Evolutionary conservation across 2,113 vertebrate species (phyloP).

Genomic region (Arvicanthis niloticus): DNA sequence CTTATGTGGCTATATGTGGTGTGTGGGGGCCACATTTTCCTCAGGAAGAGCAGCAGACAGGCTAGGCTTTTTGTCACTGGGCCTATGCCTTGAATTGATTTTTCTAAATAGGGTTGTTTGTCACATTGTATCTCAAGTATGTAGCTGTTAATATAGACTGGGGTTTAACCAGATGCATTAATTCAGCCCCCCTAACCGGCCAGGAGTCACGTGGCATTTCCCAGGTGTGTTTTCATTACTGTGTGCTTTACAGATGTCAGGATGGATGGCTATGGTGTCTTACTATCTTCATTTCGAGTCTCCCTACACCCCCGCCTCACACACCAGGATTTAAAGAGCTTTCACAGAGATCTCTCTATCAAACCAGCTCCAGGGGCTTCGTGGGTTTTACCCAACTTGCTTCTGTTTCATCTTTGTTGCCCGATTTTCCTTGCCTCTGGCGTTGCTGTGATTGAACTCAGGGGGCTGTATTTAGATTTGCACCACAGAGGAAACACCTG

Average conservation of each 20-base stretch:
- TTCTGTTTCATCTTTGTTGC: constrained; percentile 50
- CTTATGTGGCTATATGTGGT: not conserved
- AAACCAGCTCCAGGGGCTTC: constrained; percentile 45
- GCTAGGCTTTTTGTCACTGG: not conserved
- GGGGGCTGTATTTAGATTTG: constrained; percentile 44
- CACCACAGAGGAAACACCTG: constrained; percentile 46
- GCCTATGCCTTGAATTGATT: not conserved
- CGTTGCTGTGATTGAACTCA: constrained; percentile 28
- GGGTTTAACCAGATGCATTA: not conserved
- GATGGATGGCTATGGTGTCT: not conserved
- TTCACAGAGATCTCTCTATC: constrained; percentile 67
- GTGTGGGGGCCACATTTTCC: not conserved
- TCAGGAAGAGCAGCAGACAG: not conserved
- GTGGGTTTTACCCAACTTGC: not conserved
- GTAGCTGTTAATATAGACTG: not conserved
- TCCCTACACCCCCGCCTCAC: constrained; percentile 42
- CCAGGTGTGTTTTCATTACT: not conserved
- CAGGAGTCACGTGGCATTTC: not conserved
- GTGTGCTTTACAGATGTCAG: constrained; percentile 44
- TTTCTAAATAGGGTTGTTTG: not conserved
- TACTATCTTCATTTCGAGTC: constrained; percentile 64
- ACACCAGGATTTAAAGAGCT: constrained; percentile 71
- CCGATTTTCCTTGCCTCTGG: not conserved
- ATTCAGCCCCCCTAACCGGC: not conserved
- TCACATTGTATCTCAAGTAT: not conserved